Conservation (phyloP, 2,113 vertebrate genomes). For the Setophaga kirtlandii region DNA sequence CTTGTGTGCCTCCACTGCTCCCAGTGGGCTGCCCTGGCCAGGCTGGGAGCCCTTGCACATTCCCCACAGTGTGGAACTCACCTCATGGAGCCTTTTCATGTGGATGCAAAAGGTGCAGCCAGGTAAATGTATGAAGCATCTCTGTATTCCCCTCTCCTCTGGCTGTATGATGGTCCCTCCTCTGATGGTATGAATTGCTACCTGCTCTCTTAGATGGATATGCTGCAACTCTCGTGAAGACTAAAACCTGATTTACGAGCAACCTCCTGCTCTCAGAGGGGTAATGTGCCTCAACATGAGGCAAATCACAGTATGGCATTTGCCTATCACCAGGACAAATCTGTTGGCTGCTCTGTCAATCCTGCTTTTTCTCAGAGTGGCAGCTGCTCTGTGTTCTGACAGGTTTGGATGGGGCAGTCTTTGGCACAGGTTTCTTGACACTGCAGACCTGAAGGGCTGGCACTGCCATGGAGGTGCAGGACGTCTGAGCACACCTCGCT, state of each 20-base stretch:
- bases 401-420: not conserved
- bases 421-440: not conserved
- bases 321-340: not conserved
- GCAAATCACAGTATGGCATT: not conserved
- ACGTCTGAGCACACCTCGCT: accelerated
- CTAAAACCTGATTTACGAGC: accelerated
- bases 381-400: not conserved
- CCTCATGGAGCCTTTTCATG: not conserved
- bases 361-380: not conserved
- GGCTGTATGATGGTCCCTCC: not conserved
- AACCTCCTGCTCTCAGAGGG: not conserved
- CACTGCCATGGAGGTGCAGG: accelerated
- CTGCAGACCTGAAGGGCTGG: accelerated
- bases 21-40: too few relatives aligned
- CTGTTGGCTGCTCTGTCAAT: not conserved
- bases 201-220: not conserved
- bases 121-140: not conserved
- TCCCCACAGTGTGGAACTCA: accelerated
- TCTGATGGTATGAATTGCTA: not conserved
- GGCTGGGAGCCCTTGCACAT: accelerated
- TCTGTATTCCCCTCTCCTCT: not conserved
- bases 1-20: accelerated
- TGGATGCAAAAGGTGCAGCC: not conserved
- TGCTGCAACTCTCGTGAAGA: not conserved
- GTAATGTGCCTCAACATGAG: not conserved